Evolutionary conservation across 64 coral and sea anemone species (phyloP), one percentile per base, ranked within the genome.

Genomic region (Porites lutea): DNA sequence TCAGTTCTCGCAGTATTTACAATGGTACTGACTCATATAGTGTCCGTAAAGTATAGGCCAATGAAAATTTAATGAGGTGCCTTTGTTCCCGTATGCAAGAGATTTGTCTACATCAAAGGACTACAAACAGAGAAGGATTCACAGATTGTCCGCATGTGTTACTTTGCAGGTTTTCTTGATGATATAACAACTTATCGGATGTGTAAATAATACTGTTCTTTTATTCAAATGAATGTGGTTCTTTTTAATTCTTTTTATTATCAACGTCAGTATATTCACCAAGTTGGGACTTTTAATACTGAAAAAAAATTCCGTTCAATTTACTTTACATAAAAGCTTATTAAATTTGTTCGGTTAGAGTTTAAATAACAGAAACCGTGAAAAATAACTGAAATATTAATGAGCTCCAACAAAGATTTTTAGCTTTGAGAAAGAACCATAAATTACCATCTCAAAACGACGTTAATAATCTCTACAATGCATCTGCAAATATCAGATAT

Each of bases 401-500:
- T 68, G 63, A 19, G 7, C 11, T 84, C 47, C 63, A 68, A 50
- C 63, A 67, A 82, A 19, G n/a, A 59, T 44, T 65, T 6, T 43
- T 65, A 5, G 79, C 60, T 82, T 67, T 13, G 23, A 68, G 47
- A 63, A 67, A 80, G 78, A 80, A 13, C 11, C 19, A 10, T 2
- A 47, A 65, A 84, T 84, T 67, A 68, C 62, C 63, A 64, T 84
- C 8, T 83, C n/a, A 69, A 52, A 84, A 51, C 46, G 65, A 50
- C 19, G 46, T 48, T 13, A 19, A 51, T 84, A 84, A 84, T 84
- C 48, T 84, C 63, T 13, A 22, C 59, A 52, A 23, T 23, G 12
- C 81, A 84, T 84, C 81, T 84, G 81, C 81, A 84, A 52, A 84
- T 63, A 84, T 68, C 81, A 68, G 47, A 49, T 65, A 64, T 83